Evolutionary conservation across 2,113 vertebrate species (phyloP).

Genomic region (Stegostoma tigrinum): DNA sequence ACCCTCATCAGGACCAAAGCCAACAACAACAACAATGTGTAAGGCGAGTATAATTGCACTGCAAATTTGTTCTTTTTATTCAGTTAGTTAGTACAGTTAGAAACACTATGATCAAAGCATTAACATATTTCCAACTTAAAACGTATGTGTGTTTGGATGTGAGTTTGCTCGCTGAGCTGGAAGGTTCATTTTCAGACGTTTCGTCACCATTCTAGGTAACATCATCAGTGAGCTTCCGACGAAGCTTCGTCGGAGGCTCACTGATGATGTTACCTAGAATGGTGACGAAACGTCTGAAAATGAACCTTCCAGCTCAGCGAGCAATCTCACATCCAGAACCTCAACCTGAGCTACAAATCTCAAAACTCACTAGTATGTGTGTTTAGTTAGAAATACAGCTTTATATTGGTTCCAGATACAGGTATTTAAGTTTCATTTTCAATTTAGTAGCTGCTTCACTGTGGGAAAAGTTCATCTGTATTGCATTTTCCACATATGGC

Average conservation of each 20-base stretch:
- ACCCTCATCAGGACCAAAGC: slow-evolving; percentile 6
- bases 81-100: background rate
- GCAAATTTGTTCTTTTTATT: background rate
- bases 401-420: background rate
- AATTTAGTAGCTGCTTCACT: background rate
- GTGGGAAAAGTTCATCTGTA: background rate
- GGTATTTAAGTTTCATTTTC: background rate
- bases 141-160: background rate
- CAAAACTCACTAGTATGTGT: too few relatives aligned
- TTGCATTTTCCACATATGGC: background rate
- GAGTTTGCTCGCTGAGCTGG: too few relatives aligned
- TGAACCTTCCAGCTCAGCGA: too few relatives aligned
- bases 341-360: too few relatives aligned
- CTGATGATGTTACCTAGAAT: too few relatives aligned
- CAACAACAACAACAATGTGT: slow-evolving; percentile 11
- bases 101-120: background rate
- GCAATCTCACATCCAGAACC: too few relatives aligned
- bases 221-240: too few relatives aligned
- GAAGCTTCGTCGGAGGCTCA: too few relatives aligned
- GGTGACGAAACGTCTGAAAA: too few relatives aligned
- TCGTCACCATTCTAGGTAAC: too few relatives aligned
- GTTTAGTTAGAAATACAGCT: background rate
- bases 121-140: background rate
- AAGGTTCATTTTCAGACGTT: too few relatives aligned
- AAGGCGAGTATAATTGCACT: background rate